A percentile compares a stretch with the other conserved stretches of the same genome.
Evolutionary conservation across 2,797 vertebrate species (phyloP).

Genomic region (Potorous gilbertii): DNA sequence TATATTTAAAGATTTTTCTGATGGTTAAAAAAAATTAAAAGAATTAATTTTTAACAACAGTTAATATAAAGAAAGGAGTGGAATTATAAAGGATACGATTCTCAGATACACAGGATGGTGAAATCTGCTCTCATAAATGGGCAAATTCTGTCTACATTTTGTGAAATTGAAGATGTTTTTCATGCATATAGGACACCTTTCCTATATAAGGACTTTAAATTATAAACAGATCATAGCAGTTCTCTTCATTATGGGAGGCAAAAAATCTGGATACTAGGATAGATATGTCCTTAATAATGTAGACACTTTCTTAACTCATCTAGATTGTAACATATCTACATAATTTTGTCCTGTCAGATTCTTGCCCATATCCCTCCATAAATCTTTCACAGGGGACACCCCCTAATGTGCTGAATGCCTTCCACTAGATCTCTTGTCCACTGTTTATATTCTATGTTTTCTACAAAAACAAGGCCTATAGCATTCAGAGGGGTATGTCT

Average conservation of each 20-base stretch:
- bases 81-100: not conserved
- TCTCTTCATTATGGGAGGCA: slow-evolving; percentile 4
- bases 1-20: no score
- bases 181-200: not conserved
- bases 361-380: not conserved
- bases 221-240: not conserved
- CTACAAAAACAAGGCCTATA: no score
- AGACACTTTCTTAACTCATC: not conserved
- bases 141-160: not conserved
- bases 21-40: no score
- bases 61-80: slow-evolving; percentile 7
- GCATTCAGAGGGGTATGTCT: no score
- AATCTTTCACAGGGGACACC: not conserved
- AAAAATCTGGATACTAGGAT: not conserved
- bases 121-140: not conserved
- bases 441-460: no score
- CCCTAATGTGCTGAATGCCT: not conserved
- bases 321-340: not conserved
- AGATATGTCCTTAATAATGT: not conserved
- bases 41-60: not conserved
- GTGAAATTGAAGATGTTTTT: slow-evolving; percentile 3
- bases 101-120: slow-evolving; percentile 20
- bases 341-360: not conserved
- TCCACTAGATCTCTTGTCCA: not conserved
- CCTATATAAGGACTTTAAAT: slow-evolving; percentile 1